Conservation (phyloP, 2,797 vertebrate species). For the Pseudochaenichthys georgianus region DNA sequence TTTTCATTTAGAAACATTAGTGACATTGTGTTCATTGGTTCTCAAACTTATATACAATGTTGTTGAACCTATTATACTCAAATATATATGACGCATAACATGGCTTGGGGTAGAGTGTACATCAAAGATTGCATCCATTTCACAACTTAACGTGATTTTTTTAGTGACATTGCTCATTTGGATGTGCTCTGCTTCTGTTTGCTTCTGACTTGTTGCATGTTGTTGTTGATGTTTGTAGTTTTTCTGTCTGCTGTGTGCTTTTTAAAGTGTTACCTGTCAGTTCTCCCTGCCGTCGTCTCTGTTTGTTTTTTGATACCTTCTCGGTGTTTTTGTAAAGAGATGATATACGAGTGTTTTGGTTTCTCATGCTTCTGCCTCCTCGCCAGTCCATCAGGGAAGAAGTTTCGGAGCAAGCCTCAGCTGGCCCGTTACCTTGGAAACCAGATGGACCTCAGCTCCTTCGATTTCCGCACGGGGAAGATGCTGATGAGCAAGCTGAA, state of each 20-base stretch:
- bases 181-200: conserved; percentile 60
- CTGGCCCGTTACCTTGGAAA: conserved; percentile 98
- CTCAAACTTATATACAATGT: neutral
- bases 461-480: conserved; percentile 97
- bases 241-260: conserved; percentile 36
- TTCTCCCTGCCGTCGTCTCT: neutral
- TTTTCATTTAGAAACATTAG: conserved; percentile 59
- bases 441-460: conserved; percentile 97
- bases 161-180: conserved; percentile 48
- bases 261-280: conserved; percentile 19
- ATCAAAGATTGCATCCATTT: conserved; percentile 60
- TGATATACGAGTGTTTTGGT: neutral
- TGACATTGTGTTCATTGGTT: conserved; percentile 33
- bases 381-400: conserved; percentile 97
- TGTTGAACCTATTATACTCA: conserved; percentile 2
- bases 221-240: conserved; percentile 21
- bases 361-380: conserved; percentile 37
- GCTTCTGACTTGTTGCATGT: conserved; percentile 75
- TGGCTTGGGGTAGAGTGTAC: conserved; percentile 9
- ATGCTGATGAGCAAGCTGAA: conserved; percentile 98
- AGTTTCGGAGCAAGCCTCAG: conserved; percentile 99
- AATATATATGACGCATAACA: conserved; percentile 16
- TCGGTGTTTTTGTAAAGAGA: neutral
- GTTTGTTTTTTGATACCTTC: conserved; percentile 15
- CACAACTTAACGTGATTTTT: conserved; percentile 53